A percentile compares a stretch with the other conserved stretches of the same genome.
Evolutionary conservation across 2,888 invertebrate genomes (phyloP).

Genomic region (Tribolium freemani): DNA sequence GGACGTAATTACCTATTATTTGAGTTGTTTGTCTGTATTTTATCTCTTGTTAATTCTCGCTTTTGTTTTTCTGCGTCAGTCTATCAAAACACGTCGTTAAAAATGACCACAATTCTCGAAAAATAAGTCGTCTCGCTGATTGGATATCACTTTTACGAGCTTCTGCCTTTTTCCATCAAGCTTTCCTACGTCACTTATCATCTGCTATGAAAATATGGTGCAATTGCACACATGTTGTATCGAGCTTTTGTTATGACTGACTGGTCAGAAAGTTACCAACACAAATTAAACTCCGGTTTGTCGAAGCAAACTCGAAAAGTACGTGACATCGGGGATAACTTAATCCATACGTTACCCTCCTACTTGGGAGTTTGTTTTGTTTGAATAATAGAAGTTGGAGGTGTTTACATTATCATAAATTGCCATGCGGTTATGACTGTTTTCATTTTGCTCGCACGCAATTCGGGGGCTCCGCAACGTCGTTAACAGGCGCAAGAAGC

Average conservation of each 20-base stretch:
- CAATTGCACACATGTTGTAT: neutral
- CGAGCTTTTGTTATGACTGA: neutral
- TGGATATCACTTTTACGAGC: neutral
- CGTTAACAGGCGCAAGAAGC: neutral
- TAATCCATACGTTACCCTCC: slow-evolving; percentile 26
- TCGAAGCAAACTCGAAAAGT: slow-evolving; percentile 1
- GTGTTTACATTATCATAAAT: slow-evolving; percentile 35
- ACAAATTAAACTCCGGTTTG: neutral
- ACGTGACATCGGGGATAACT: slow-evolving; percentile 25
- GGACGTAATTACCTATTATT: neutral
- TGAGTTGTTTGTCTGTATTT: neutral
- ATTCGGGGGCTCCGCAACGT: neutral
- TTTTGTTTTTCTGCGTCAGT: neutral
- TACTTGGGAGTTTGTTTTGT: slow-evolving; percentile 23
- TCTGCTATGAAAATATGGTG: neutral
- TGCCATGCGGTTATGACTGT: slow-evolving; percentile 27
- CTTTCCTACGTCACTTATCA: neutral
- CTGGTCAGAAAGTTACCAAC: neutral
- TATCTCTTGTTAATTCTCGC: neutral
- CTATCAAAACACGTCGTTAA: neutral
- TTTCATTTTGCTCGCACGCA: slow-evolving; percentile 24
- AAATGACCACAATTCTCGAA: neutral
- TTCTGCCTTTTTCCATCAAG: neutral
- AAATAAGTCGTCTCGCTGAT: neutral
- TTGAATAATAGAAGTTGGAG: slow-evolving; percentile 32